These are phyloP conservation scores for Gulo gulo DNA, from an alignment of 2,113 vertebrate genomes.

Conservation along the genomic window DNA sequence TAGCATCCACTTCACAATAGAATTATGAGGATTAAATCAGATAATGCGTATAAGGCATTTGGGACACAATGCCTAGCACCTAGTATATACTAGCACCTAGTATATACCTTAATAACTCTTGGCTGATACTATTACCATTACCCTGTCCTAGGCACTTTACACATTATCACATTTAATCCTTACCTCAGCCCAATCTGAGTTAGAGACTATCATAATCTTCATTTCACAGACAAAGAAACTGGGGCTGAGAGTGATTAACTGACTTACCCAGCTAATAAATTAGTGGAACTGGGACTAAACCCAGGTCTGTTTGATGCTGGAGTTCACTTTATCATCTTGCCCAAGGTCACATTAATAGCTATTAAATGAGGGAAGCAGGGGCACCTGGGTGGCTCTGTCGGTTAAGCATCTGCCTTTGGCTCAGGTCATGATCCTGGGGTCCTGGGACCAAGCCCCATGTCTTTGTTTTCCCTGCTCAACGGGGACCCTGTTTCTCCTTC, in stretches of 20 bases:
- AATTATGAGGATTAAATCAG: not conserved
- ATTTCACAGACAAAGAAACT: not conserved
- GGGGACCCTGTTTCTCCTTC: too few relatives aligned
- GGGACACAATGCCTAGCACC: not conserved
- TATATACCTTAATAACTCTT: not conserved
- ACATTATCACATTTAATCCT: not conserved
- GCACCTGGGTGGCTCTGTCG: not conserved
- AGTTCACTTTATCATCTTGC: not conserved
- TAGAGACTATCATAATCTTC: not conserved
- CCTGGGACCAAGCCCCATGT: too few relatives aligned
- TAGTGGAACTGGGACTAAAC: not conserved
- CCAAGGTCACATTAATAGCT: not conserved
- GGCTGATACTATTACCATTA: not conserved
- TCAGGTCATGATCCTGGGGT: too few relatives aligned
- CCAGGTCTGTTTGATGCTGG: not conserved
- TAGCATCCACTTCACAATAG: not conserved
- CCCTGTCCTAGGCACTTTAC: not conserved
- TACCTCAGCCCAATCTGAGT: not conserved
- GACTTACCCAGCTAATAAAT: slow-evolving; percentile 10
- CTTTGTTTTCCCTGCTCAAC: too few relatives aligned
- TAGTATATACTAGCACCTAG: too few relatives aligned
- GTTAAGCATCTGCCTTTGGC: not conserved
- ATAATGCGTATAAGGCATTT: not conserved
- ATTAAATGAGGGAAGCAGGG: not conserved
- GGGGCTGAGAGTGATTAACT: not conserved